Percentiles rank a stretch among this genome's conserved stretches.
phyloP scores from a whole-genome alignment of 2,797 vertebrate genomes.

The Hoplostethus mediterraneus region DNA sequence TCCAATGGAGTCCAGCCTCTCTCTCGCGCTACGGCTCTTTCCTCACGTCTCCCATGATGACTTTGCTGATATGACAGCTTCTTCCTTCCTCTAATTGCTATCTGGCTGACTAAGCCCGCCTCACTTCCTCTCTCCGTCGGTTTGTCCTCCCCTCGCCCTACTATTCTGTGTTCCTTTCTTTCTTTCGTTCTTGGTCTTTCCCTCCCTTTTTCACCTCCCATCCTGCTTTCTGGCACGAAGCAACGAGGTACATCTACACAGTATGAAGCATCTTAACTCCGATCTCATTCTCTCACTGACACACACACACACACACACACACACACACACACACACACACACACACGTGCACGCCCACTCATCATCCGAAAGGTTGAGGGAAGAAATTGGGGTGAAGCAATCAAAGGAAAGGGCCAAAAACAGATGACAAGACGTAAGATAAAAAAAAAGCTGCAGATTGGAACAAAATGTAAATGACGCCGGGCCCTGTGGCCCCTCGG shows the following conservation, averaged over 20 bases:
- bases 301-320: conserved; percentile 16
- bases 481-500: neutral
- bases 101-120: neutral
- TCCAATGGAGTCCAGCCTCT: conserved; percentile 6
- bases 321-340: neutral
- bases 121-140: neutral
- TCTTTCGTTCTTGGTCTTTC: neutral
- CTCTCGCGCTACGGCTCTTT: neutral
- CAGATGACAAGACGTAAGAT: too few relatives aligned
- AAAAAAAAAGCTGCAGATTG: neutral
- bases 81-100: conserved; percentile 8
- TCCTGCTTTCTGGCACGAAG: too few relatives aligned
- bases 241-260: too few relatives aligned
- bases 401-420: too few relatives aligned
- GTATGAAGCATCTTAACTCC: neutral
- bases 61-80: conserved; percentile 1
- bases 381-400: too few relatives aligned
- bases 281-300: neutral
- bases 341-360: neutral
- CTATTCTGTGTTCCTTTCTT: neutral
- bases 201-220: neutral
- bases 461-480: neutral
- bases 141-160: neutral
- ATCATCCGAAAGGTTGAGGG: too few relatives aligned
- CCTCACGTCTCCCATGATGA: conserved; percentile 2